A percentile compares a stretch with the other conserved stretches of the same genome.
phyloP scores from a whole-genome alignment of 2,888 invertebrate species.

The Cheilosia pagana region DNA sequence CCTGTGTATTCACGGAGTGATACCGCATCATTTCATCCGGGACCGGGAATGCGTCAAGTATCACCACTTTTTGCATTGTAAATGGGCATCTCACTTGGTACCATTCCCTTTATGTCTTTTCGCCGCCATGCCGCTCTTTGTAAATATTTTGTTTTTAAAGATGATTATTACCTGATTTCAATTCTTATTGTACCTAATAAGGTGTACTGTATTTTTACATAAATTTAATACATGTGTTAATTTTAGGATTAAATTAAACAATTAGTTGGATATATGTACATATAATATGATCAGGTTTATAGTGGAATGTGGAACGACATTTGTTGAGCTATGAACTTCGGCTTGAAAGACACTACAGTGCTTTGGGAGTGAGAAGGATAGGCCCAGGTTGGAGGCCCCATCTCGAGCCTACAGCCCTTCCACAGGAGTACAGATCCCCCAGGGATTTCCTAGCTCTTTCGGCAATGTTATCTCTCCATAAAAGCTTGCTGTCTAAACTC shows the following conservation, averaged over 20 bases:
- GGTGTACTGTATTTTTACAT: constrained; percentile 18
- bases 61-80: constrained; percentile 57
- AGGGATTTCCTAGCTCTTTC: no score
- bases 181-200: constrained; percentile 17
- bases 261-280: no score
- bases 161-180: constrained; percentile 51
- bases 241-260: constrained; percentile 1
- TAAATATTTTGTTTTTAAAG: constrained; percentile 61
- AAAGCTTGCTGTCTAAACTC: no score
- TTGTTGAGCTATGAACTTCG: no score
- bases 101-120: constrained; percentile 45
- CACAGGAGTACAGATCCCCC: no score
- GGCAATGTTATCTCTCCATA: no score
- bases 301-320: no score
- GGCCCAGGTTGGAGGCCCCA: no score
- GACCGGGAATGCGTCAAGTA: constrained; percentile 35
- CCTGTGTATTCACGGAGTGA: constrained; percentile 38
- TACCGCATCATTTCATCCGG: constrained; percentile 50
- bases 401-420: no score
- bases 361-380: no score
- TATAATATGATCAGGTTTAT: no score
- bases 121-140: constrained; percentile 43
- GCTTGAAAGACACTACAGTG: no score
- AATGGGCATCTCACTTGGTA: constrained; percentile 55
- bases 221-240: neutral